These are phyloP conservation scores for Cactoblastis cactorum DNA, from an alignment of 2,888 invertebrate genomes.

Conservation along the genomic window DNA sequence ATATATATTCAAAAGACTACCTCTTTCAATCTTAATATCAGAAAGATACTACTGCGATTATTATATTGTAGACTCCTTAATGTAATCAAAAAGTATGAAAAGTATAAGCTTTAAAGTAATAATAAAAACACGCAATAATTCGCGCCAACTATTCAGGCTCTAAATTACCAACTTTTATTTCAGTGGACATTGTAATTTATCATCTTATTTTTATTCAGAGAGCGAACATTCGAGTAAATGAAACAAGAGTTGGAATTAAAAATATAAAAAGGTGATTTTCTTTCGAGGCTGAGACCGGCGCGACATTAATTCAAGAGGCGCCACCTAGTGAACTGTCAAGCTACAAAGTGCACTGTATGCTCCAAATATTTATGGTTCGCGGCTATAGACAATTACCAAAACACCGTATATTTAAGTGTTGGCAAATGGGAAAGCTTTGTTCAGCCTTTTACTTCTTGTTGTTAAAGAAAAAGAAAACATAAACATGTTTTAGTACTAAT, in stretches of 20 bases:
- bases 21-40: too few species aligned
- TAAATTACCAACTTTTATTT: slow-evolving; percentile 27
- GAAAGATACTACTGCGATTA: too few species aligned
- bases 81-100: too few species aligned
- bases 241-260: slow-evolving; percentile 35
- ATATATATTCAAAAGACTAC: too few species aligned
- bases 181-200: slow-evolving; percentile 30
- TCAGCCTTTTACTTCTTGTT: not conserved
- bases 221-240: slow-evolving; percentile 26
- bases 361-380: slow-evolving; percentile 7
- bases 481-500: too few species aligned
- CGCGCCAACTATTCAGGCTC: slow-evolving; percentile 5
- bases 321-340: slow-evolving; percentile 35
- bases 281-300: slow-evolving; percentile 30
- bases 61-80: too few species aligned
- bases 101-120: too few species aligned
- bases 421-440: slow-evolving; percentile 4
- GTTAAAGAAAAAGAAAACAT: not conserved
- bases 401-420: slow-evolving; percentile 5
- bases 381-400: slow-evolving; percentile 9
- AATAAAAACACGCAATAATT: not conserved
- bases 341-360: slow-evolving; percentile 18
- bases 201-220: slow-evolving; percentile 29
- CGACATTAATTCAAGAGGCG: slow-evolving; percentile 44
- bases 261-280: slow-evolving; percentile 36